A percentile compares a stretch with the other conserved stretches of the same genome.
Conservation (phyloP, 2,113 vertebrate species). For the Cercopithecus mona region DNA sequence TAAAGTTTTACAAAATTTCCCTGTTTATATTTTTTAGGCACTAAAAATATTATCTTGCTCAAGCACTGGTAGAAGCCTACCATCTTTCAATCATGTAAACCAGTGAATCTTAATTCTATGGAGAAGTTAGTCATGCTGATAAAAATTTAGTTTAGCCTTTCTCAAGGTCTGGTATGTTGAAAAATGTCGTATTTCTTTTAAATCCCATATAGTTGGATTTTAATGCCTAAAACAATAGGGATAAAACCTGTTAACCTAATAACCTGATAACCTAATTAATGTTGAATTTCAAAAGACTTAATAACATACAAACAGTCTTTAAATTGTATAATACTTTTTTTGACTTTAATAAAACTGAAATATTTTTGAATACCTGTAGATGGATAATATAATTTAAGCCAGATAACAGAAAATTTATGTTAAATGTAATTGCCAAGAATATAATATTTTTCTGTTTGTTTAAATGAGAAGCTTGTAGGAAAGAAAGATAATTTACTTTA, state of each 20-base stretch:
- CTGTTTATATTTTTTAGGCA: background rate
- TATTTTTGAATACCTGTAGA: background rate
- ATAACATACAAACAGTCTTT: background rate
- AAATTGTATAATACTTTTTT: background rate
- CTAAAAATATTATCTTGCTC: slow-evolving; percentile 38
- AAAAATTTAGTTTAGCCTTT: slow-evolving; percentile 28
- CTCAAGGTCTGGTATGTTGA: background rate
- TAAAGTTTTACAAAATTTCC: slow-evolving; percentile 10
- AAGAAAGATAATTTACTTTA: background rate
- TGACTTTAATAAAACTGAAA: slow-evolving; percentile 44
- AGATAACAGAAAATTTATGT: background rate
- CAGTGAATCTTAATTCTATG: slow-evolving; percentile 25
- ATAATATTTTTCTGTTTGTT: slow-evolving; percentile 8
- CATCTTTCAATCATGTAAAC: background rate
- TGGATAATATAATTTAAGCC: background rate
- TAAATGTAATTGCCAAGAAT: background rate
- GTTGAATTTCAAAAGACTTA: background rate
- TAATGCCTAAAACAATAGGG: slow-evolving; percentile 6
- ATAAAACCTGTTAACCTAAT: background rate
- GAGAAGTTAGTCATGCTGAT: background rate
- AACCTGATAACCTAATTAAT: background rate
- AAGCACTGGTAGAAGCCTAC: background rate
- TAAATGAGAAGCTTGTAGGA: background rate
- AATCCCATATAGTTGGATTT: background rate
- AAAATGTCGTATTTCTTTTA: background rate